A percentile compares a stretch with the other conserved stretches of the same genome.
Conservation (phyloP, 2,113 vertebrate species). For the Daubentonia madagascariensis region DNA sequence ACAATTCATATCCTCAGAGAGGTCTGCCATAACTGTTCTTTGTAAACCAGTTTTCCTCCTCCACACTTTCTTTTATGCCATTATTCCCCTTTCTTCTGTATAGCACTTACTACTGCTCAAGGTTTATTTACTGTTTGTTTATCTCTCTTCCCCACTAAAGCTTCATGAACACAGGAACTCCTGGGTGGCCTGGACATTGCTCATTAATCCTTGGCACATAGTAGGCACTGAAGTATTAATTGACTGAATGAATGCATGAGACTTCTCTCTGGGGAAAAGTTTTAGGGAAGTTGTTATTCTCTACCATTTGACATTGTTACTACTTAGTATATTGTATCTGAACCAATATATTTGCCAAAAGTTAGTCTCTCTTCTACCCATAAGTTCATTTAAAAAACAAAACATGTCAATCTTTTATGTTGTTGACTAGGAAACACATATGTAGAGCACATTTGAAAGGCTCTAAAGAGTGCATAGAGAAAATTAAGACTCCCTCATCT, state of each 20-base stretch:
- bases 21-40: not conserved
- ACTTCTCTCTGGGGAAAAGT: not conserved
- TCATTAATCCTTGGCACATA: not conserved
- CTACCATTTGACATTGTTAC: not conserved
- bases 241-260: not conserved
- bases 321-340: conserved; percentile 2
- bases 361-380: not conserved
- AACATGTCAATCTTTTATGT: not conserved
- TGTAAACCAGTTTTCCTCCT: not conserved
- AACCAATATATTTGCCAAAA: conserved; percentile 5
- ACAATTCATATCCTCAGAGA: not conserved
- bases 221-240: not conserved
- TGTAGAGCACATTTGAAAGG: not conserved
- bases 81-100: not conserved
- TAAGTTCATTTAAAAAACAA: not conserved
- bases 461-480: not conserved
- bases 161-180: not conserved
- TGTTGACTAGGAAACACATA: not conserved
- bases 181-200: not conserved
- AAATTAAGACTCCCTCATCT: not conserved
- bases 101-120: not conserved
- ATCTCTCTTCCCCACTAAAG: not conserved
- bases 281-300: conserved; percentile 16
- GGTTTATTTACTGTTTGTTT: not conserved
- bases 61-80: not conserved